These are phyloP conservation scores for Puffinus mauretanicus DNA, from an alignment of 2,113 vertebrate genomes.

Conservation along the genomic window DNA sequence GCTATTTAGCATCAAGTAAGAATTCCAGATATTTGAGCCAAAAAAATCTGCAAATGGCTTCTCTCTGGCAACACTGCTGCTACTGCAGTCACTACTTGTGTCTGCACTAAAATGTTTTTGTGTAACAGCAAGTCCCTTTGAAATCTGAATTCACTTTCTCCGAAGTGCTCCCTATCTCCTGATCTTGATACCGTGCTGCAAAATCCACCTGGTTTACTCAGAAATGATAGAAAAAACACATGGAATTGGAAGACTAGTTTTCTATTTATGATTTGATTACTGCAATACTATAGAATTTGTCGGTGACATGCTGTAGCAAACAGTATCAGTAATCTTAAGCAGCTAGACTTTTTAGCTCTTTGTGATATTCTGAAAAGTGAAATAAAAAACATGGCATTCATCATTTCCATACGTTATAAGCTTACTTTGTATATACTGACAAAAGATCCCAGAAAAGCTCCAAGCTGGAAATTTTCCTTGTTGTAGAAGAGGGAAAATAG, in stretches of 20 bases:
- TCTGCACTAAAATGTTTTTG: not conserved
- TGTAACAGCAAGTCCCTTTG: not conserved
- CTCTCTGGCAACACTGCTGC: not conserved
- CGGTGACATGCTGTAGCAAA: not conserved
- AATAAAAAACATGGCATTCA: not conserved
- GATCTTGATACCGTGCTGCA: not conserved
- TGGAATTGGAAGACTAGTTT: not conserved
- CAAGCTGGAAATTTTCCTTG: constrained; percentile 97
- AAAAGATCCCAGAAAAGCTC: constrained; percentile 95
- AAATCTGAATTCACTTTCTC: not conserved
- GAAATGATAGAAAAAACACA: not conserved
- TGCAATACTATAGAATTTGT: not conserved
- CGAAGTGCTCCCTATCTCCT: not conserved
- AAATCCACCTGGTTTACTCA: not conserved
- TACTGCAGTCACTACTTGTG: not conserved
- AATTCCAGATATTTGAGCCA: constrained; percentile 1
- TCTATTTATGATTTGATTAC: not conserved
- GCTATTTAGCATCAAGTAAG: not conserved
- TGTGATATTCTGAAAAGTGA: not conserved
- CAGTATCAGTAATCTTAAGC: not conserved
- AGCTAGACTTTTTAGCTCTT: not conserved
- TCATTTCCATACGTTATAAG: not conserved
- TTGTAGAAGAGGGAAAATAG: constrained; percentile 94
- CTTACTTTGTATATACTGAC: constrained; percentile 99
- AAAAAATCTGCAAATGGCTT: not conserved